phyloP scores from a whole-genome alignment of 2,888 invertebrate species.

The Hyles lineata region DNA sequence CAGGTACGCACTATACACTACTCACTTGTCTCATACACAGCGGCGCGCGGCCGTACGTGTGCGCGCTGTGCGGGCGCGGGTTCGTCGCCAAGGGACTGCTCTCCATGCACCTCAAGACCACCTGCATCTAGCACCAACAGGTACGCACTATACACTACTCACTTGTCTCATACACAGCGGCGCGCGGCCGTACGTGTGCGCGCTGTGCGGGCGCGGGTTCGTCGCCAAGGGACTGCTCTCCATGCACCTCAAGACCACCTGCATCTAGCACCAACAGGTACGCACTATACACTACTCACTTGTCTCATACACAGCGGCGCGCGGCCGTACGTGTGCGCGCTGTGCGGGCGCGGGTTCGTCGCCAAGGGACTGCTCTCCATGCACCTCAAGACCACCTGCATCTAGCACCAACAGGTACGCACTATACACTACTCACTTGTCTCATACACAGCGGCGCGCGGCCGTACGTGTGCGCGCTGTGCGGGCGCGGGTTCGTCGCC shows the following conservation, averaged over 20 bases:
- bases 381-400: conserved; percentile 84
- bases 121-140: conserved; percentile 65
- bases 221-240: conserved; percentile 86
- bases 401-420: conserved; percentile 50
- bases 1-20: conserved; percentile 25
- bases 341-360: conserved; percentile 86
- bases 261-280: conserved; percentile 58
- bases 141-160: conserved; percentile 29
- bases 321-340: conserved; percentile 84
- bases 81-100: conserved; percentile 87
- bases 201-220: conserved; percentile 85
- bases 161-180: not conserved
- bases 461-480: conserved; percentile 85
- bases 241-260: conserved; percentile 85
- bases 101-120: conserved; percentile 85
- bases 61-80: conserved; percentile 85
- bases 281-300: conserved; percentile 28
- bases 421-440: conserved; percentile 21
- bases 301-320: conserved; percentile 41
- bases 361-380: conserved; percentile 86
- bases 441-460: conserved; percentile 55
- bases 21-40: not conserved
- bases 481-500: conserved; percentile 86
- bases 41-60: conserved; percentile 85
- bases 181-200: conserved; percentile 85